Evolutionary conservation across 1,140 invertebrate genomes (phyloP).

Genomic region (Cylas formicarius): DNA sequence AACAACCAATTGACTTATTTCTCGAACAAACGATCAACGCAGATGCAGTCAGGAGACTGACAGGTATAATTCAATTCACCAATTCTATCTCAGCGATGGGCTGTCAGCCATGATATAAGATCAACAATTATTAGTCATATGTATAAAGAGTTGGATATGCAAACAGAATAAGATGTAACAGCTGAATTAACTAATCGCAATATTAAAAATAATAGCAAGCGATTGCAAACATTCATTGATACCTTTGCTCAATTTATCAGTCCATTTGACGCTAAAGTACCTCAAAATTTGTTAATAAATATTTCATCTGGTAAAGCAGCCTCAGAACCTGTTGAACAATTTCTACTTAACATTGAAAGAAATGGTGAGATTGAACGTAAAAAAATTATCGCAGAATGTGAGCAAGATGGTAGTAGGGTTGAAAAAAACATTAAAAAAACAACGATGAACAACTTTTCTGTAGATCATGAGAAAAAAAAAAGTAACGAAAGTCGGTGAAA

Average conservation of each 20-base stretch:
- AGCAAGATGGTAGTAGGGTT: too few species aligned
- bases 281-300: slow-evolving; percentile 26
- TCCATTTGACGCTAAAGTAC: slow-evolving; percentile 21
- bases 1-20: slow-evolving; percentile 30
- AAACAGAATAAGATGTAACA: slow-evolving; percentile 5
- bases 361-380: slow-evolving; percentile 12
- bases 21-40: slow-evolving; percentile 36
- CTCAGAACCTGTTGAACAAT: slow-evolving; percentile 21
- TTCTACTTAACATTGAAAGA: slow-evolving; percentile 28
- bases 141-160: too few species aligned
- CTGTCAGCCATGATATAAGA: slow-evolving; percentile 22
- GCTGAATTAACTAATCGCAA: slow-evolving; percentile 5
- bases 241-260: slow-evolving; percentile 22
- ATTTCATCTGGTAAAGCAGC: slow-evolving; percentile 29
- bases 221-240: slow-evolving; percentile 21
- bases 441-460: too few species aligned
- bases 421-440: too few species aligned
- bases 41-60: slow-evolving; percentile 34
- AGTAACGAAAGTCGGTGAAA: too few species aligned
- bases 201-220: slow-evolving; percentile 13
- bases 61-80: slow-evolving; percentile 26
- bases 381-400: too few species aligned
- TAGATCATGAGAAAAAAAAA: too few species aligned
- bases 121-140: slow-evolving; percentile 24
- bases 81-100: slow-evolving; percentile 26